A percentile compares a stretch with the other conserved stretches of the same genome.
These are phyloP conservation scores for Onychomys leucogaster DNA, from an alignment of 2,797 vertebrate genomes.

Conservation along the genomic window DNA sequence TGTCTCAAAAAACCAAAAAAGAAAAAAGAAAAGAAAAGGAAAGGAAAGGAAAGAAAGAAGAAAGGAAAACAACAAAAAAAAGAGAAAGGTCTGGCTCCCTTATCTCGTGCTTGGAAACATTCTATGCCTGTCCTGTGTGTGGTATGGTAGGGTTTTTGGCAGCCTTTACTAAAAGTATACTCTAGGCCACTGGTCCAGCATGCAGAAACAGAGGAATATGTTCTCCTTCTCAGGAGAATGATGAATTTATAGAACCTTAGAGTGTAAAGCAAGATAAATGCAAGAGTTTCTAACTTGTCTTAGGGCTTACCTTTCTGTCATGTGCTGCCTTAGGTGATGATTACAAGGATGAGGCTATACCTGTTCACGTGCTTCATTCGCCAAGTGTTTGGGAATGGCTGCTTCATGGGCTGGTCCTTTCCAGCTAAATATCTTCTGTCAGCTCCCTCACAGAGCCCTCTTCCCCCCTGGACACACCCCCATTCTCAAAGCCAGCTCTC, in stretches of 20 bases:
- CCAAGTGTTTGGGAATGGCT: background rate
- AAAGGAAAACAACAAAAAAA: too few relatives aligned
- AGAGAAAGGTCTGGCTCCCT: background rate
- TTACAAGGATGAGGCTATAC: accelerated
- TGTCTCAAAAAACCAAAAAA: too few relatives aligned
- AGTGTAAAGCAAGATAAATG: background rate
- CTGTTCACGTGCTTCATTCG: too few relatives aligned
- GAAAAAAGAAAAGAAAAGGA: too few relatives aligned
- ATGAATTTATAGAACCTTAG: background rate
- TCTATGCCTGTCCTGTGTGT: background rate
- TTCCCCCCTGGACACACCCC: too few relatives aligned
- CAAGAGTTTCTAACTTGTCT: background rate
- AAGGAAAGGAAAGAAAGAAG: too few relatives aligned
- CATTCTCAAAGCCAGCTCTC: background rate
- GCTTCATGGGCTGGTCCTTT: background rate
- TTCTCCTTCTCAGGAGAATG: background rate
- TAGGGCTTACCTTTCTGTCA: background rate
- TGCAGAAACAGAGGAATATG: background rate
- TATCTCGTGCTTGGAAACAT: background rate
- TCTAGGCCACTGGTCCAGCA: background rate
- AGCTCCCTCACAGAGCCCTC: background rate
- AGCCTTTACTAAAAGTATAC: background rate
- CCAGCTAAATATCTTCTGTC: background rate
- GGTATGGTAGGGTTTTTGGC: accelerated
- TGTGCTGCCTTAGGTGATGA: background rate